These are phyloP conservation scores for Nestor notabilis DNA, from an alignment of 2,113 vertebrate genomes.

Conservation along the genomic window DNA sequence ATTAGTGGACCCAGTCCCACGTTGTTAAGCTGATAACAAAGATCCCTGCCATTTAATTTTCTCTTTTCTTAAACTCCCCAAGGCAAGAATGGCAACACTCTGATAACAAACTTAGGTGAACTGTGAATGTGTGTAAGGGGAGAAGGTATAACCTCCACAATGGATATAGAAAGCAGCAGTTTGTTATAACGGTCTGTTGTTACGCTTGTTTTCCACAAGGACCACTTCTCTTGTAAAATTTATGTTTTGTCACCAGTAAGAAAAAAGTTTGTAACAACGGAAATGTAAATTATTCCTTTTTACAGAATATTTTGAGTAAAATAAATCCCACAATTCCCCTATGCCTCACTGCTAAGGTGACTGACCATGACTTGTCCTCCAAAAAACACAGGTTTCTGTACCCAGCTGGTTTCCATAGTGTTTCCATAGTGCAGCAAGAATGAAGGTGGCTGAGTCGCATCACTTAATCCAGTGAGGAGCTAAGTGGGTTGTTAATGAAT, in stretches of 20 bases:
- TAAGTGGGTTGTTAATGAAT: not conserved
- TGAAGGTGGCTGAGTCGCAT: not conserved
- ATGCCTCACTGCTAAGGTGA: not conserved
- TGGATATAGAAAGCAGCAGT: not conserved
- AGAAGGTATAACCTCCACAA: not conserved
- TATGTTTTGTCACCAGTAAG: not conserved
- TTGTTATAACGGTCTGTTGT: not conserved
- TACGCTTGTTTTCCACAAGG: not conserved
- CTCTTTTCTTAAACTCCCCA: not conserved
- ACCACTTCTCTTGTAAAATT: not conserved
- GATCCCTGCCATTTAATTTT: not conserved
- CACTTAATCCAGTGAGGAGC: not conserved
- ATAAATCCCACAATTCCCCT: not conserved
- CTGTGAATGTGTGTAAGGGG: rapidly evolving
- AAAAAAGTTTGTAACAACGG: not conserved
- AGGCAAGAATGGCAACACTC: not conserved
- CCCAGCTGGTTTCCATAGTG: not conserved
- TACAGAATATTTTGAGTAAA: not conserved
- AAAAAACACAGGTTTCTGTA: not conserved
- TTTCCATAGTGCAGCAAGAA: not conserved
- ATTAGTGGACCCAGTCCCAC: not conserved
- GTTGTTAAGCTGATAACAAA: not conserved
- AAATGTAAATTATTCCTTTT: not conserved
- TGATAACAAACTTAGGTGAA: not conserved
- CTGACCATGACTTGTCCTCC: not conserved